Base-by-base conservation (phyloP, 2,113 vertebrate species). In the human (Homo sapiens) region DNA sequence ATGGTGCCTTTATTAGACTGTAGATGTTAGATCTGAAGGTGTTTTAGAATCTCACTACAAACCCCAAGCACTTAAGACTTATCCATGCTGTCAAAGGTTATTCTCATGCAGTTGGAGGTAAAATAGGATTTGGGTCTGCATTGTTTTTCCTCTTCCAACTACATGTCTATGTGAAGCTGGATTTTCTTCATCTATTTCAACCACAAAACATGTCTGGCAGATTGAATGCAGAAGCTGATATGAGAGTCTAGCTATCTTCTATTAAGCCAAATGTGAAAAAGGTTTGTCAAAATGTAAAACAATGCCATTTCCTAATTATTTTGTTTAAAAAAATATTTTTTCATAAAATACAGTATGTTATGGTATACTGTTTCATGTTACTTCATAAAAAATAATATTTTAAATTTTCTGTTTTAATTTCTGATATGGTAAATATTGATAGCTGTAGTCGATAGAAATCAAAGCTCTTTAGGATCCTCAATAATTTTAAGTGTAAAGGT, bases 251-350 rank as follows among this genome's bases (percentile, higher is more conserved):
- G 18, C 2, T 91, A 13, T 83, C 52, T 87, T 93, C 38, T 73
- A 66, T 78, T 72, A 89, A 90, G 35, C 0, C 25, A 76, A 50
- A 94, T 23, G 35, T 52, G 52, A 72, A 91, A 72, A 5, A 6
- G 27, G 86, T 92, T 93, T 73, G 5, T 48, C 95, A 97, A 93
- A 78, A 89, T 61, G 3, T 88, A 59, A 95, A 94, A 78, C 16
- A 90, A 79, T 30, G 12, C 2, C 38, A 85, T 68, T 93, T 82
- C 82, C 52, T 81, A 45, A 93, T 92, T 80, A 76, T 73, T 95
- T 88, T 88, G 11, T 30, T 72, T 81, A 13, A 6, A 80, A 80
- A 85, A 27, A 23, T 76, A 70, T 27, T 81, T 83, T 93, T 95
- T 89, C 30, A 89, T 66, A 52, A 89, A 86, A 85, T 78, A 75